Evolutionary conservation across 92 coral and sea anemone genomes (phyloP).

Genomic region (Porites lobata): DNA sequence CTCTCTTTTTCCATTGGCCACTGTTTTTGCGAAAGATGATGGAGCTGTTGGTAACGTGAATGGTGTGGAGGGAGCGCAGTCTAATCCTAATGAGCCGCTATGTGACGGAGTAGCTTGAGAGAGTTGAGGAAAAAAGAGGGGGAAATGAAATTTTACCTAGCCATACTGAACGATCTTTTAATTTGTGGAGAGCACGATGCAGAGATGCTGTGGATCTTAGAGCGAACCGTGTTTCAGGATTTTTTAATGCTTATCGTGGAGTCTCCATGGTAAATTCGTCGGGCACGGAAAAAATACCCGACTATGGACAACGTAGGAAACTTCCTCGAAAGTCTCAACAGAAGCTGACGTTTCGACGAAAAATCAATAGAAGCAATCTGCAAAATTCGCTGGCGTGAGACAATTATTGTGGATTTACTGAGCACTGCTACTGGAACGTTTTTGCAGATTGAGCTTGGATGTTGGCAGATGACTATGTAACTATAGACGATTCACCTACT

Average conservation of each 20-base stretch:
- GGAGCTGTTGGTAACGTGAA: constrained; percentile 62
- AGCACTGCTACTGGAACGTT: neutral
- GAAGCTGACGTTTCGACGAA: constrained; percentile 17
- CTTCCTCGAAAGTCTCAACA: neutral
- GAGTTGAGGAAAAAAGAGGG: neutral
- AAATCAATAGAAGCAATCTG: constrained; percentile 18
- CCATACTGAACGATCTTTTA: constrained; percentile 7
- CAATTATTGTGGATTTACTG: neutral
- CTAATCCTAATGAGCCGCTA: constrained; percentile 63
- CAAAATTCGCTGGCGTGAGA: constrained; percentile 9
- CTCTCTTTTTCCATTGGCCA: constrained; percentile 80
- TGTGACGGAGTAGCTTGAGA: constrained; percentile 80
- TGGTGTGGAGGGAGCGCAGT: constrained; percentile 64
- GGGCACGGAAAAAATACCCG: neutral
- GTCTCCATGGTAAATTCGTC: neutral
- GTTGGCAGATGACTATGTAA: neutral
- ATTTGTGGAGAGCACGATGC: constrained; percentile 17
- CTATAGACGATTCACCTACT: neutral
- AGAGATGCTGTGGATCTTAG: neutral
- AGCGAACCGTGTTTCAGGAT: constrained; percentile 1
- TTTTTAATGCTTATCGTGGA: constrained; percentile 2
- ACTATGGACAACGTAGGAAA: neutral
- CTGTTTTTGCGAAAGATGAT: constrained; percentile 79
- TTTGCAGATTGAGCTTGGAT: neutral
- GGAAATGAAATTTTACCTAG: constrained; percentile 12